Percentiles rank a stretch among this genome's conserved stretches.
Evolutionary conservation across 2,797 vertebrate genomes (phyloP).

Genomic region (Urosaurus nigricauda): DNA sequence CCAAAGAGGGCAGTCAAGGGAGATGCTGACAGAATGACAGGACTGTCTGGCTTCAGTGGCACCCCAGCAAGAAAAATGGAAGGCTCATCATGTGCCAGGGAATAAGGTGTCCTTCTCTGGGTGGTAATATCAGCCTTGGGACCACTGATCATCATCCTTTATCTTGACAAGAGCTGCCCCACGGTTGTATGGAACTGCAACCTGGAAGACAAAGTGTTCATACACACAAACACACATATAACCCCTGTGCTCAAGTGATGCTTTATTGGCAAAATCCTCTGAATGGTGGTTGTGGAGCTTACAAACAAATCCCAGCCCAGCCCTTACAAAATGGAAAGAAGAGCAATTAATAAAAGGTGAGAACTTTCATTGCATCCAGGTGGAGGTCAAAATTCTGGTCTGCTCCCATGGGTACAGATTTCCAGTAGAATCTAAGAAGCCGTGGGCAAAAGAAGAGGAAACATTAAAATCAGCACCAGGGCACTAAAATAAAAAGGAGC

Average conservation of each 20-base stretch:
- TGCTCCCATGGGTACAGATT: neutral
- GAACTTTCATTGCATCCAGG: neutral
- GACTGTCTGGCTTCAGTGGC: constrained; percentile 8
- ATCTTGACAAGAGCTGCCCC: neutral
- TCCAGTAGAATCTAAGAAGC: neutral
- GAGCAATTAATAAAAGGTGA: neutral
- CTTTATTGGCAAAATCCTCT: constrained; percentile 59
- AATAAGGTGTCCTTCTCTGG: neutral
- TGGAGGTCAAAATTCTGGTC: neutral
- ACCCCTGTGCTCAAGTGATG: constrained; percentile 21
- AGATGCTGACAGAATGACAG: neutral
- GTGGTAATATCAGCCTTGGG: constrained; percentile 16
- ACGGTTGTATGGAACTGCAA: neutral
- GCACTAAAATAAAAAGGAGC: neutral
- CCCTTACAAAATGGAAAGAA: fast-evolving
- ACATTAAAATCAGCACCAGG: neutral
- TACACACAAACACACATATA: neutral
- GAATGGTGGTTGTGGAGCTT: neutral
- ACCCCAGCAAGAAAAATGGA: constrained; percentile 32
- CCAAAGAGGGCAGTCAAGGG: neutral
- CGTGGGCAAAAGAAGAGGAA: neutral
- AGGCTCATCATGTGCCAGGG: neutral
- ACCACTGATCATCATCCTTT: fast-evolving
- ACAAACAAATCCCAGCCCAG: neutral
- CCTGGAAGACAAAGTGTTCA: constrained; percentile 29